A percentile compares a stretch with the other conserved stretches of the same genome.
Conservation (phyloP, 2,797 vertebrate genomes). For the Periparus ater region DNA sequence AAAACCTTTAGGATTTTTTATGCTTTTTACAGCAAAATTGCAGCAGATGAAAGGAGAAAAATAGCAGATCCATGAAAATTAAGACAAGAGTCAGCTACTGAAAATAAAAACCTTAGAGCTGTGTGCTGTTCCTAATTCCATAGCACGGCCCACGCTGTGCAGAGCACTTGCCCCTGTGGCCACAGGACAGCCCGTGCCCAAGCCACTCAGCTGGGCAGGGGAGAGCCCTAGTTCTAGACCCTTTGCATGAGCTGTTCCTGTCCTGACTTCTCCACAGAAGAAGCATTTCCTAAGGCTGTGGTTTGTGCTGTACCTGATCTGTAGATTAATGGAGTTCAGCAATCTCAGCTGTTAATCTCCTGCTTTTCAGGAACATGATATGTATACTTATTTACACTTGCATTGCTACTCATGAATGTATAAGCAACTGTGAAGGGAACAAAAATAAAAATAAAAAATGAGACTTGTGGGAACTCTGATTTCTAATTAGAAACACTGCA, state of each 20-base stretch:
- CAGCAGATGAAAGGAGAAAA: background rate
- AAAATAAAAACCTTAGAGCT: background rate
- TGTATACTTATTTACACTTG: background rate
- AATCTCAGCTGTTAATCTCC: background rate
- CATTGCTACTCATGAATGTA: background rate
- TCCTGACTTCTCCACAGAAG: background rate
- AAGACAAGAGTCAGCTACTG: background rate
- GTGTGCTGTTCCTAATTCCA: background rate
- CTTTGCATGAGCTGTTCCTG: background rate
- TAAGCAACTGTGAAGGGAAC: background rate
- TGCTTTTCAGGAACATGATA: background rate
- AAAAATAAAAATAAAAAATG: constrained; percentile 23
- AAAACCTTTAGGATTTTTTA: background rate
- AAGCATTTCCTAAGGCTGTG: background rate
- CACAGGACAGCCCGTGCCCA: fast-evolving
- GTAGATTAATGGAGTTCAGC: background rate
- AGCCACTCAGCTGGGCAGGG: background rate
- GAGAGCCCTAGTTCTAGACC: background rate
- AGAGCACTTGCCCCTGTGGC: background rate
- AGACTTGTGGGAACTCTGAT: background rate
- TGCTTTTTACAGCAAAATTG: background rate
- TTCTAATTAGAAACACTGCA: constrained; percentile 9
- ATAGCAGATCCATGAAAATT: background rate
- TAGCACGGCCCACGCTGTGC: fast-evolving
- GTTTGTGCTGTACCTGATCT: background rate